Base-by-base conservation (phyloP, 2,888 invertebrate genomes). In the Nomada ruficornis region DNA sequence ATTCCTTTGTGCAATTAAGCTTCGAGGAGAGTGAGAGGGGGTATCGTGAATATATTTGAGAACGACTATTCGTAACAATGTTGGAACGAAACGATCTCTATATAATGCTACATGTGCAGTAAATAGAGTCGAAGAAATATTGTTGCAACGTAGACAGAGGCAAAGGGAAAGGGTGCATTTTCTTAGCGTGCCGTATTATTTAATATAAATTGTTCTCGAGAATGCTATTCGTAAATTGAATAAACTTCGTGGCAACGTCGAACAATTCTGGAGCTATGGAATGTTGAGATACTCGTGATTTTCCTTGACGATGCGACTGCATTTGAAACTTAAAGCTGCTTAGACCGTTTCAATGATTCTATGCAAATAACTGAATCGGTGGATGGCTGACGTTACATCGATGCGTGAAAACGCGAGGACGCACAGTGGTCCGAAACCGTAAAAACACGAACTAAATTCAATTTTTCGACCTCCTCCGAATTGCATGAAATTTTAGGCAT, bases 151-250 rank as follows among this genome's bases (percentile, higher is more conserved):
- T 23, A 11, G 15, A 9, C 2, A 11, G 11, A 52, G 52, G 29
- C 44, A 15, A 73, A 11, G 13, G 9, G 47, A 23, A 50, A 23
- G 23, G n/a, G 10, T n/a, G 54, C 11, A 13, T 1, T 47, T 72
- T 65, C 62, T 77, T 80, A 72, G 20, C 44, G 15, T 62, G 23
- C 15, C 9, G 68, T 44, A 67, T 80, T 80, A 67, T 71, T 80
- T 80, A 77, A 80, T 70, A 70, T 71, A 69, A 82, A 80, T 75
- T 76, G 67, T 67, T 68, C 67, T 29, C 20, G 13, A 67, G 44
- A 63, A 71, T 64, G 65, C 55, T 13, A 69, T 71, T 72, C 69
- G 80, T 59, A 77, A 73, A 82, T 71, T 75, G 75, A 77, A 77
- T 81, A 77, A 80, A 83, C 67, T 83, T 80, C 55, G n/a, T 55